Conservation (phyloP, 2,888 invertebrate species). For the Amblyteles armatorius region DNA sequence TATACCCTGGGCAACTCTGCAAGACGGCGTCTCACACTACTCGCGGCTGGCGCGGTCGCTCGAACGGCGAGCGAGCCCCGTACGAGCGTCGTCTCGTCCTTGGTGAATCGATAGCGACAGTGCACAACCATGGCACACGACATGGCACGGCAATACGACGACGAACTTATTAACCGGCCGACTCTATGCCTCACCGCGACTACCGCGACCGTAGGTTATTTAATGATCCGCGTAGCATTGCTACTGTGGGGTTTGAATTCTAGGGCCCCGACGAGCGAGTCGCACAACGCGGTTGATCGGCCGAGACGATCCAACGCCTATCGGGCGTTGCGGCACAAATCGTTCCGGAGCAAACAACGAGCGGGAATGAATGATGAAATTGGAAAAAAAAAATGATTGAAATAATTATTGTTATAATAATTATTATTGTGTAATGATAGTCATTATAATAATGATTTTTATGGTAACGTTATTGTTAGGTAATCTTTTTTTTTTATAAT, state of each 20-base stretch:
- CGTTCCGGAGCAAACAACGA: no score
- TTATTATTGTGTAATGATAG: no score
- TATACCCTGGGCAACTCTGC: constrained; percentile 9
- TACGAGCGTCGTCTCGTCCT: constrained; percentile 59
- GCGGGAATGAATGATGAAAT: no score
- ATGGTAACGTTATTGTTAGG: no score
- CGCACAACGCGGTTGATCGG: neutral
- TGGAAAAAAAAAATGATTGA: neutral
- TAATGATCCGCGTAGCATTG: constrained; percentile 33
- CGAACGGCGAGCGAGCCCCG: constrained; percentile 23
- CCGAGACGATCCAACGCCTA: neutral
- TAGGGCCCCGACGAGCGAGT: neutral
- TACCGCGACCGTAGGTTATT: constrained; percentile 42
- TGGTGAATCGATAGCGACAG: constrained; percentile 66
- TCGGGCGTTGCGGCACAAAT: neutral
- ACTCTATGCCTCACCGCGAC: constrained; percentile 17
- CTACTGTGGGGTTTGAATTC: constrained; percentile 4
- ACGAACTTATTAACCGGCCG: constrained; percentile 57
- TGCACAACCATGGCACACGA: constrained; percentile 25
- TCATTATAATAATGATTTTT: no score
- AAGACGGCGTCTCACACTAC: constrained; percentile 10
- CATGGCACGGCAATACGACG: constrained; percentile 30
- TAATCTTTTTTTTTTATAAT: no score
- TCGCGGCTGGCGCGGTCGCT: constrained; percentile 28
- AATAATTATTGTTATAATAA: no score